These are phyloP conservation scores for Myripristis jacobus DNA, from an alignment of 2,797 vertebrate species.

Conservation along the genomic window DNA sequence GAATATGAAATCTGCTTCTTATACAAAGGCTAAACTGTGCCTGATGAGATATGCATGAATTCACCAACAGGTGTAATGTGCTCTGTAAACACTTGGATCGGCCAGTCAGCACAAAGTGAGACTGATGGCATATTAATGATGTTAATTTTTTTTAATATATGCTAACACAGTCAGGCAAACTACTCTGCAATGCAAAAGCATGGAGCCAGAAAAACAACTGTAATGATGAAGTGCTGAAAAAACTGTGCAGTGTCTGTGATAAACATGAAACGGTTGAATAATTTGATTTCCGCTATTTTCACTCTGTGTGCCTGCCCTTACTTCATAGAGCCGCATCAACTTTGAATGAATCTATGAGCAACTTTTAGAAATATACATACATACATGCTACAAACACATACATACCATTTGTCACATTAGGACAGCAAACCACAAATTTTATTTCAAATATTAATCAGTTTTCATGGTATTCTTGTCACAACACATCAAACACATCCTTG, in stretches of 20 bases:
- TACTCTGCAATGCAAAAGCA: not conserved
- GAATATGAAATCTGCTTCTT: conserved; percentile 42
- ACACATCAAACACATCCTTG: too few relatives aligned
- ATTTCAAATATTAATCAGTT: too few relatives aligned
- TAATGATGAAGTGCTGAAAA: not conserved
- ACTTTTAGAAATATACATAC: too few relatives aligned
- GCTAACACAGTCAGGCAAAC: conserved; percentile 12
- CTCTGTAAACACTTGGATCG: conserved; percentile 43
- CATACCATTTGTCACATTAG: too few relatives aligned
- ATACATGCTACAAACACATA: too few relatives aligned
- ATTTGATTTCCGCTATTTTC: too few relatives aligned
- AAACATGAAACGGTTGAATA: not conserved
- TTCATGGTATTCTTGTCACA: too few relatives aligned
- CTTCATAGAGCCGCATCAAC: too few relatives aligned
- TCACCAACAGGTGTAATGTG: conserved; percentile 61
- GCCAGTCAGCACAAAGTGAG: conserved; percentile 36
- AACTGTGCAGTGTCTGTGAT: not conserved
- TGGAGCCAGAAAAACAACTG: not conserved
- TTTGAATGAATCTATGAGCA: too few relatives aligned
- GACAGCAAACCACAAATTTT: too few relatives aligned
- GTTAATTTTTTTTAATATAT: conserved; percentile 19
- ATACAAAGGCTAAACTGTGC: conserved; percentile 34
- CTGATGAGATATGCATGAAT: conserved; percentile 58
- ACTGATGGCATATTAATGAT: conserved; percentile 28
- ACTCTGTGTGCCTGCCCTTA: too few relatives aligned